These are phyloP conservation scores for Coelogynopora nodosa DNA, from an alignment of 2,888 invertebrate genomes.

Conservation along the genomic window DNA sequence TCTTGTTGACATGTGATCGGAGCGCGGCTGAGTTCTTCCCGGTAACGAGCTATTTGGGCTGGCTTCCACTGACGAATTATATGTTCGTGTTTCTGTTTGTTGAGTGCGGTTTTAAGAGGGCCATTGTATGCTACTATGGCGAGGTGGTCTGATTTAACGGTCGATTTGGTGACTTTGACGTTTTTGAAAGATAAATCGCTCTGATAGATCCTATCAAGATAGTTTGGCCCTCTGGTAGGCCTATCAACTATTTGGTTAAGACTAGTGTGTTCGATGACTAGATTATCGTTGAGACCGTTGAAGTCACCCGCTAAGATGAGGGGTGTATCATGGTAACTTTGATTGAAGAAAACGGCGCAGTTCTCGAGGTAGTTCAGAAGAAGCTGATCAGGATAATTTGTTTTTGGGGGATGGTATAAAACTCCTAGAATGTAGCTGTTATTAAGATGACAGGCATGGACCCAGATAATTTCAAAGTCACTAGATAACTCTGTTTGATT, in stretches of 20 bases:
- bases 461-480: neutral
- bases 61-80: neutral
- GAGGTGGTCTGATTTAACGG: neutral
- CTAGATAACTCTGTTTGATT: neutral
- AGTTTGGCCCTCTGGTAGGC: neutral
- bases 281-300: neutral
- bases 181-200: neutral
- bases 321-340: no score
- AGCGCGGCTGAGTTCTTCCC: neutral
- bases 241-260: neutral
- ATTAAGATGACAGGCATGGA: neutral
- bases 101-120: neutral
- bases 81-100: neutral
- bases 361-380: neutral
- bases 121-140: neutral
- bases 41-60: neutral
- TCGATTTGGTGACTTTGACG: neutral
- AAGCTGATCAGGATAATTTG: neutral
- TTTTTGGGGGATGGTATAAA: neutral
- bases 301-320: conserved; percentile 5
- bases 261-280: neutral
- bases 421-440: neutral
- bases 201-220: neutral
- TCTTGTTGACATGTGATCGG: neutral
- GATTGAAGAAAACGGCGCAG: no score